These are phyloP conservation scores for Alosa alosa DNA, from an alignment of 2,113 vertebrate genomes.

Conservation along the genomic window DNA sequence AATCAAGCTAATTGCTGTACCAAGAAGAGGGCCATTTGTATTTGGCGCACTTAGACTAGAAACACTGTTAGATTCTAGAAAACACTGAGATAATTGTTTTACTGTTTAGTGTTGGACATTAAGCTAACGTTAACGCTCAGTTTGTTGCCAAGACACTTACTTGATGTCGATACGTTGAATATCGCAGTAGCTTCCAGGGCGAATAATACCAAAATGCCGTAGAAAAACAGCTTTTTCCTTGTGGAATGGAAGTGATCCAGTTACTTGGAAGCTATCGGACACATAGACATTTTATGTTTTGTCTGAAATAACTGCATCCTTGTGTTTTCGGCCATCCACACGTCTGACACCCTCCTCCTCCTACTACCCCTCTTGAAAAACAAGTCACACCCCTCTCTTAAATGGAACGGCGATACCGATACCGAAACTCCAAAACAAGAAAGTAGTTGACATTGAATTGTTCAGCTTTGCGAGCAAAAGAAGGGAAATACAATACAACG, in stretches of 20 bases:
- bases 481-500: background rate
- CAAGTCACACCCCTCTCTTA: constrained; percentile 16
- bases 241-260: background rate
- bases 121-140: background rate
- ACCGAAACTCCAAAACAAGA: background rate
- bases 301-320: background rate
- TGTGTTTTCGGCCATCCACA: background rate
- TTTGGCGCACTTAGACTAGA: background rate
- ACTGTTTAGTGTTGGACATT: background rate
- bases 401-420: constrained; percentile 6
- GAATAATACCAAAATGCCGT: background rate
- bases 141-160: background rate
- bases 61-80: background rate
- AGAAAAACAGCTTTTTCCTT: background rate
- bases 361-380: background rate
- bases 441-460: background rate
- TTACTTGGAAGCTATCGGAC: background rate
- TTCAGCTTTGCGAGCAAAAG: background rate
- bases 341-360: background rate
- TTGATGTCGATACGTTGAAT: constrained; percentile 3
- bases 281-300: background rate
- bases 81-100: background rate
- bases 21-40: background rate
- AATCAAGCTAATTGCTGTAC: background rate
- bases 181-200: background rate